Conservation (phyloP, 2,888 invertebrate species). For the Ophraella communa region DNA sequence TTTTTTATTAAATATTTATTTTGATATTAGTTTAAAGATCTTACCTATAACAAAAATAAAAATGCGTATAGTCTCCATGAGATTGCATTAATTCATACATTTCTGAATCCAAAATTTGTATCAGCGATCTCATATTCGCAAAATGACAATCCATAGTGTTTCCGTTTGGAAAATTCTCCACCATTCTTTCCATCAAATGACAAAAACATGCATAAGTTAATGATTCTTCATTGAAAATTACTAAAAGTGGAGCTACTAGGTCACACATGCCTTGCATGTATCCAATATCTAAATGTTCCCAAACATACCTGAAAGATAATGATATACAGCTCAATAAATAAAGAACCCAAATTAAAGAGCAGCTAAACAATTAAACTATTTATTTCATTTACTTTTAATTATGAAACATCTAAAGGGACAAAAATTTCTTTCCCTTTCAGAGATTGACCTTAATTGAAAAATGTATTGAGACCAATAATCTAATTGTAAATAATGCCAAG, state of each 20-base stretch:
- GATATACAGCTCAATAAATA: not conserved
- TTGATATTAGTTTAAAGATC: no score
- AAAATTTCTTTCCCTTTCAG: no score
- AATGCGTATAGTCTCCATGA: constrained; percentile 95
- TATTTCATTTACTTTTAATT: no score
- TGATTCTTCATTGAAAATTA: constrained; percentile 91
- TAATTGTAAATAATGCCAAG: no score
- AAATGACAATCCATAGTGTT: constrained; percentile 96
- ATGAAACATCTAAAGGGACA: no score
- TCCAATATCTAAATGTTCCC: constrained; percentile 92
- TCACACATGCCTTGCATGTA: constrained; percentile 99
- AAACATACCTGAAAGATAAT: constrained; percentile 79
- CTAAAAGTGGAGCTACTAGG: constrained; percentile 89
- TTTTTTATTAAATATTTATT: not conserved
- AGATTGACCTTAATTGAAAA: no score
- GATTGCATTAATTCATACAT: constrained; percentile 94
- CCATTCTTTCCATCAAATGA: constrained; percentile 88
- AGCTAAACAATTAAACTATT: no score
- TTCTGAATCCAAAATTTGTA: constrained; percentile 91
- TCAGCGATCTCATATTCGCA: constrained; percentile 90
- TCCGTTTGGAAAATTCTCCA: constrained; percentile 90
- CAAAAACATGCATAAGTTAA: constrained; percentile 91
- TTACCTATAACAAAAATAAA: constrained; percentile 89
- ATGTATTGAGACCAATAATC: no score
- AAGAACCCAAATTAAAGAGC: no score